Percentiles rank a stretch among this genome's conserved stretches.
Evolutionary conservation across 2,888 invertebrate genomes (phyloP).

Genomic region (Anoncus sp.): DNA sequence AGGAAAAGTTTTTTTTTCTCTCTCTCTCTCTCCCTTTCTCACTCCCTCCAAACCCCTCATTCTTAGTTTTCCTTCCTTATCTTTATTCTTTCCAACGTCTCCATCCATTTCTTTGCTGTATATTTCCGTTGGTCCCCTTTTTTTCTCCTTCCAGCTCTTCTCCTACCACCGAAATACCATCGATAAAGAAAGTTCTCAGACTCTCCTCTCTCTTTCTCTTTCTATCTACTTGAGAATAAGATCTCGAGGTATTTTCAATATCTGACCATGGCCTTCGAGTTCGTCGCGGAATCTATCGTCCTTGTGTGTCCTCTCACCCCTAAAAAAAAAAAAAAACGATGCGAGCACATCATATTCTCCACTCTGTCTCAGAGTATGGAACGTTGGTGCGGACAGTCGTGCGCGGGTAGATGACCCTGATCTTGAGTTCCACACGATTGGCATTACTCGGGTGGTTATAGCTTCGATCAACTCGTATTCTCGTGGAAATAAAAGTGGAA

Average conservation of each 20-base stretch:
- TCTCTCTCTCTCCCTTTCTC: slow-evolving; percentile 9
- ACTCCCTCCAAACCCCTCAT: slow-evolving; percentile 19
- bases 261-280: slow-evolving; percentile 73
- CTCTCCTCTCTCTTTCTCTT: slow-evolving; percentile 47
- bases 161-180: slow-evolving; percentile 69
- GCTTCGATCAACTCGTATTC: slow-evolving; percentile 9
- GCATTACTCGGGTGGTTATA: slow-evolving; percentile 42
- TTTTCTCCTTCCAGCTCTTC: slow-evolving; percentile 39
- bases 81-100: slow-evolving; percentile 59
- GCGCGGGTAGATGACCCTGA: slow-evolving; percentile 47
- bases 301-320: slow-evolving; percentile 35
- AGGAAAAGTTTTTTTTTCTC: slow-evolving; percentile 33
- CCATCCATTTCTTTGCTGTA: slow-evolving; percentile 34
- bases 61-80: slow-evolving; percentile 32
- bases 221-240: slow-evolving; percentile 44
- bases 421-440: slow-evolving; percentile 39
- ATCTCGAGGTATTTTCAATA: slow-evolving; percentile 80
- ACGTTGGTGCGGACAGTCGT: neutral
- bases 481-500: slow-evolving; percentile 18
- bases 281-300: slow-evolving; percentile 61
- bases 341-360: neutral
- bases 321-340: slow-evolving; percentile 9
- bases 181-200: slow-evolving; percentile 66
- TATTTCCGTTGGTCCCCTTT: slow-evolving; percentile 43
- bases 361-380: too few relatives aligned